A percentile compares a stretch with the other conserved stretches of the same genome.
Conservation (phyloP, 2,888 invertebrate species). For the Pollenia griseotomentosa region DNA sequence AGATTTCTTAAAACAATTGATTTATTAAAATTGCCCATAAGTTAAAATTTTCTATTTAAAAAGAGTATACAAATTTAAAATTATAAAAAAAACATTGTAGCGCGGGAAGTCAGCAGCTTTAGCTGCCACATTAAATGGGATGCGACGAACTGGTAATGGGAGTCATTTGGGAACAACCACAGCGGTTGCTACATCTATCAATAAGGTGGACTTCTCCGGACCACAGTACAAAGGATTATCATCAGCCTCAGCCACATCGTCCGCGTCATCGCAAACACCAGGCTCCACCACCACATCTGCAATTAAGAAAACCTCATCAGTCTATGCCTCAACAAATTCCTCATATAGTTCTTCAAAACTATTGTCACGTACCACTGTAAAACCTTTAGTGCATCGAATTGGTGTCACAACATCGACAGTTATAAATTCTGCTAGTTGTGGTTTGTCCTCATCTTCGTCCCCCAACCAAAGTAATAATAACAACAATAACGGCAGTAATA, state of each 20-base stretch:
- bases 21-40: background rate
- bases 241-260: constrained; percentile 53
- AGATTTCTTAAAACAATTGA: background rate
- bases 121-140: constrained; percentile 76
- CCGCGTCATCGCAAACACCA: constrained; percentile 59
- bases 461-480: constrained; percentile 71
- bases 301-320: constrained; percentile 60
- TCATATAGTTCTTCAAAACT: constrained; percentile 61
- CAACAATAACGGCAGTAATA: constrained; percentile 75
- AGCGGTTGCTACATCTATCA: constrained; percentile 76
- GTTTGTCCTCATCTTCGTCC: constrained; percentile 42
- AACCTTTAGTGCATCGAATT: constrained; percentile 74
- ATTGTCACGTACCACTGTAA: constrained; percentile 62
- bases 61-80: constrained; percentile 9
- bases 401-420: constrained; percentile 31
- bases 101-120: constrained; percentile 59
- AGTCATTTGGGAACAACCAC: constrained; percentile 74
- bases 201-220: constrained; percentile 73
- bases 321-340: constrained; percentile 47
- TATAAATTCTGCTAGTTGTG: constrained; percentile 6
- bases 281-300: constrained; percentile 49
- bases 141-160: constrained; percentile 78
- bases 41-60: constrained; percentile 28
- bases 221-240: constrained; percentile 67
- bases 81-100: constrained; percentile 67